These are phyloP conservation scores for Onthophagus taurus DNA, from an alignment of 1,140 invertebrate species.

Conservation along the genomic window DNA sequence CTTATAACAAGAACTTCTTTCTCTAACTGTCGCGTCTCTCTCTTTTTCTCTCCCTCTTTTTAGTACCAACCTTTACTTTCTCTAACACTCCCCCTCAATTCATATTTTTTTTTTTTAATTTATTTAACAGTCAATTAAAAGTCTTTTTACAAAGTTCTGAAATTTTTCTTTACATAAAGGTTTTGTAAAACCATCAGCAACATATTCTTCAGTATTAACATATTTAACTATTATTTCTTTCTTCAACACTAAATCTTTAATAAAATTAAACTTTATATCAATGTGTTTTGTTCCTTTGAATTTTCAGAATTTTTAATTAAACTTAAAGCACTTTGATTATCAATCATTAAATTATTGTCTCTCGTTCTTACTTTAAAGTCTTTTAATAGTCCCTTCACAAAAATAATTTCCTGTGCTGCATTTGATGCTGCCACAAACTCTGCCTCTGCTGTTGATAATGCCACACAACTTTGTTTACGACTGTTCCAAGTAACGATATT, in stretches of 20 bases:
- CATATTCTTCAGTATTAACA: too few species aligned
- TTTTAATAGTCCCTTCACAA: neutral
- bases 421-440: neutral
- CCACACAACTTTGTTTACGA: neutral
- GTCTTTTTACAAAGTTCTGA: too few species aligned
- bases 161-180: too few species aligned
- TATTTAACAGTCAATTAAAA: too few species aligned
- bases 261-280: neutral
- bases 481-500: neutral
- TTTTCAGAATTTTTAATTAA: neutral
- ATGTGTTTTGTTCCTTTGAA: neutral
- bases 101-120: too few species aligned
- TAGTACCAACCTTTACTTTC: too few species aligned
- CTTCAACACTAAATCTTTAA: neutral
- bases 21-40: too few species aligned
- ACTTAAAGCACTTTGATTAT: slow-evolving; percentile 1
- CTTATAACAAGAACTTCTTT: too few species aligned
- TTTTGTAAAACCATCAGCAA: too few species aligned
- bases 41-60: too few species aligned
- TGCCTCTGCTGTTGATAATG: neutral
- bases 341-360: neutral
- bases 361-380: neutral
- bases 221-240: too few species aligned
- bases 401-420: slow-evolving; percentile 3
- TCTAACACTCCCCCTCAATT: too few species aligned